These are phyloP conservation scores for Latheticus oryzae DNA, from an alignment of 2,888 invertebrate species.

Conservation along the genomic window DNA sequence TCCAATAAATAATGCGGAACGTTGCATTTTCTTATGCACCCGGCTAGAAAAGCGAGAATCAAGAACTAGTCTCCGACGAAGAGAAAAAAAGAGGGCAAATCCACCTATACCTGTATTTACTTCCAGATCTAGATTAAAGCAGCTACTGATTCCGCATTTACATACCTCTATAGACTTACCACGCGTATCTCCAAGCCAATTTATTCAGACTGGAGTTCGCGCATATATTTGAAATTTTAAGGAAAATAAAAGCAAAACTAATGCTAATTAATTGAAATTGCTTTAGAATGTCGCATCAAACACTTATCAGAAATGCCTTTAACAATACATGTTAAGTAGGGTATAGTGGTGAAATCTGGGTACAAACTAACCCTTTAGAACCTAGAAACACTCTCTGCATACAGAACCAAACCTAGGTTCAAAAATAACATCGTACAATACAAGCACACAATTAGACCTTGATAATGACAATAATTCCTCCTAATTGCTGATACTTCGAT, in stretches of 20 bases:
- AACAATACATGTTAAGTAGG: no score
- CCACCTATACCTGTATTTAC: conserved; percentile 39
- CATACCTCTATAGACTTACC: conserved; percentile 61
- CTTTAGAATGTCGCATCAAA: conserved; percentile 59
- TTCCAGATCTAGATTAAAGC: conserved; percentile 61
- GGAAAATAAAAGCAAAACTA: conserved; percentile 58
- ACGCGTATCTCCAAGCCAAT: conserved; percentile 54
- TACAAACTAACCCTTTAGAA: no score
- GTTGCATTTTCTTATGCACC: conserved; percentile 60
- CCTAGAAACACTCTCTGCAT: no score
- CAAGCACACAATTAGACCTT: conserved; percentile 14
- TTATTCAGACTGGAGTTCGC: conserved; percentile 56
- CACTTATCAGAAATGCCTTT: no score
- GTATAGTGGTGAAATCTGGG: no score
- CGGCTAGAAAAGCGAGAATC: conserved; percentile 29
- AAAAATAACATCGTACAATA: conserved; percentile 5
- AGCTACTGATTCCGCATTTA: conserved; percentile 63
- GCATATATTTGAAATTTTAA: conserved; percentile 61
- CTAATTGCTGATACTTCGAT: conserved; percentile 16
- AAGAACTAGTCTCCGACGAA: conserved; percentile 23
- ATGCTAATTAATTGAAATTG: conserved; percentile 65
- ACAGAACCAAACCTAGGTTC: background rate
- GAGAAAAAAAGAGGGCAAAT: conserved; percentile 34
- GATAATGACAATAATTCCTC: conserved; percentile 17
- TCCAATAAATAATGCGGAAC: conserved; percentile 58